Evolutionary conservation across 1,140 invertebrate genomes (phyloP).

Genomic region (Ostrea denselamellosa): DNA sequence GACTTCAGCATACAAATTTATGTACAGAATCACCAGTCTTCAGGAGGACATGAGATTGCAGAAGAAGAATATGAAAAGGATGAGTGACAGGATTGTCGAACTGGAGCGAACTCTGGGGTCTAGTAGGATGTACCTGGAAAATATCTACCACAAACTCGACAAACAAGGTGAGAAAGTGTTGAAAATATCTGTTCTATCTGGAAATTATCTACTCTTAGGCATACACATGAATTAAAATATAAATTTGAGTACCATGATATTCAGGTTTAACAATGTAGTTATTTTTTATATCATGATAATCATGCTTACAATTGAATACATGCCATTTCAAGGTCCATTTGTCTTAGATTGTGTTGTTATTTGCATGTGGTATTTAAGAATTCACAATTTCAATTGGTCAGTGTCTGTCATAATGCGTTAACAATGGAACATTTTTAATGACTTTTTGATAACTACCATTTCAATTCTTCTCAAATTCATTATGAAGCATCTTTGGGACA

Average conservation of each 20-base stretch:
- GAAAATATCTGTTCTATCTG: background rate
- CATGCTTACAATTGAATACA: no score
- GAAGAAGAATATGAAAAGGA: constrained; percentile 69
- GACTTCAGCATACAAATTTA: constrained; percentile 33
- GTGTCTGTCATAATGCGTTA: no score
- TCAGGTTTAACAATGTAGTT: no score
- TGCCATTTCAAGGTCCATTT: no score
- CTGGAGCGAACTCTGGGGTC: constrained; percentile 75
- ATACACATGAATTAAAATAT: background rate
- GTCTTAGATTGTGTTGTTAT: no score
- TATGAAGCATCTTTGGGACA: no score
- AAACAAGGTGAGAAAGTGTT: constrained; percentile 63
- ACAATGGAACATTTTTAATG: no score
- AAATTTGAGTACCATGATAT: background rate
- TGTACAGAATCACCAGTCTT: constrained; percentile 68
- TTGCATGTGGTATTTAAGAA: no score
- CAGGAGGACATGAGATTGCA: constrained; percentile 76
- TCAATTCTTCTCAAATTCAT: no score
- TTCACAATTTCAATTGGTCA: no score
- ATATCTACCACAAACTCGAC: constrained; percentile 75
- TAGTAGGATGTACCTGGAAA: constrained; percentile 75
- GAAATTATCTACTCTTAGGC: background rate
- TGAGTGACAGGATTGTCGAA: constrained; percentile 77
- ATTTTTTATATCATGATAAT: no score
- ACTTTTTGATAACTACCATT: no score